Evolutionary conservation across 2,888 invertebrate genomes (phyloP), one percentile per base, ranked within the genome.

Genomic region (Urechis unicinctus): DNA sequence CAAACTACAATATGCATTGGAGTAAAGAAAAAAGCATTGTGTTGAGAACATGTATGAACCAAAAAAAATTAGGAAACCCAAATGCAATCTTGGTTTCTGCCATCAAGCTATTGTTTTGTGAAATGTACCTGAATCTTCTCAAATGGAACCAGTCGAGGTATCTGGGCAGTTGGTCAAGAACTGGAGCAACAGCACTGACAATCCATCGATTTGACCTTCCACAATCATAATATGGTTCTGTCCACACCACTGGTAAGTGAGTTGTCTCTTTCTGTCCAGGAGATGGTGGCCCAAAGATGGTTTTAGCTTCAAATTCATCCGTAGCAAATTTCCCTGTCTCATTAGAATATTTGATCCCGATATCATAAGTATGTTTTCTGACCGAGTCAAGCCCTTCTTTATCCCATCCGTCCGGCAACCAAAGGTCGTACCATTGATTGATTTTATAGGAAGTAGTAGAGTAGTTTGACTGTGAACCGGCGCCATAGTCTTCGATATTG

Each of bases 171-270:
- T 94, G 91, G 74, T 97, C 97, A 2, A 92, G 92, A 42, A 97
- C 88, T 0, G 96, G 96, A 25, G 91, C 89, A 1, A 93, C 89
- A 0, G 94, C 95, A 26, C 88, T 89, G 6, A 96, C 88, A 36
- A 96, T 81, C 97, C 97, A 97, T 73, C 93, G 89, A 79, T 96
- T 94, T 0, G 94, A 88, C 61, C 94, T 82, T 3, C 90, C 91
- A 75, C 96, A 97, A 81, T 97, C 96, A 76, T 91, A 97, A 76
- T 96, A 97, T 0, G 96, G 96, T 56, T 87, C 83, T 0, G 92
- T 93, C 87, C 91, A 95, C 75, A 89, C 88, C 0, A 97, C 90
- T 17, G 96, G 96, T 1, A 95, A 92, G 1, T 89, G 47, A n/a
- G 67, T 67, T 1, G 47, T 57, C 24, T 73, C 73, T 28, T 65